Conservation (phyloP, 2,888 invertebrate genomes). For the Smittia aterrima region DNA sequence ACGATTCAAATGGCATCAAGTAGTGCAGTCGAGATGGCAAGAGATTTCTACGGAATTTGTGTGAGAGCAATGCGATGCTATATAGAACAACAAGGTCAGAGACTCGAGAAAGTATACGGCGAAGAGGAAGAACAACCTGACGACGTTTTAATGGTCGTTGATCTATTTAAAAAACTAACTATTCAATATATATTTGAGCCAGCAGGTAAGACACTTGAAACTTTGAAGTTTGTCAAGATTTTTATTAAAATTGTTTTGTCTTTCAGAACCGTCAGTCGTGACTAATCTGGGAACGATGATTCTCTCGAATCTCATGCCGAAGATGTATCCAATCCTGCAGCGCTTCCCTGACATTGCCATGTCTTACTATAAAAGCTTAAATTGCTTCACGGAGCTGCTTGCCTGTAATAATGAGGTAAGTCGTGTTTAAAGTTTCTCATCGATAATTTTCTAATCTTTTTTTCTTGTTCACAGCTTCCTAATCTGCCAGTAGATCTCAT, state of each 20-base stretch:
- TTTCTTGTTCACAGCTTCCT: no score
- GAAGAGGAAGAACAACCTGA: slow-evolving; percentile 37
- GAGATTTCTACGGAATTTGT: slow-evolving; percentile 30
- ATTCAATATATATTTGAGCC: slow-evolving; percentile 28
- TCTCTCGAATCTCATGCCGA: slow-evolving; percentile 29
- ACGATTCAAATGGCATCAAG: slow-evolving; percentile 8
- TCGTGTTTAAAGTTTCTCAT: not conserved
- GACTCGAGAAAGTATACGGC: slow-evolving; percentile 19
- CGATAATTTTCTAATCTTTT: not conserved
- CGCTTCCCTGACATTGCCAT: slow-evolving; percentile 30
- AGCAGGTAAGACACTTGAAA: slow-evolving; percentile 25
- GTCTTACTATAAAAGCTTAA: slow-evolving; percentile 32
- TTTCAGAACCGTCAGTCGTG: slow-evolving; percentile 13
- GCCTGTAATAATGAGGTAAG: slow-evolving; percentile 31
- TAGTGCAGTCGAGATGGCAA: not conserved
- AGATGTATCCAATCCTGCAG: slow-evolving; percentile 31
- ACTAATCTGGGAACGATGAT: slow-evolving; percentile 17
- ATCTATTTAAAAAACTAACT: slow-evolving; percentile 27
- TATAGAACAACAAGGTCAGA: slow-evolving; percentile 17
- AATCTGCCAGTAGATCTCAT: slow-evolving; percentile 19
- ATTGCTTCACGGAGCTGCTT: slow-evolving; percentile 25
- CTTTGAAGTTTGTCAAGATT: not conserved
- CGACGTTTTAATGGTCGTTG: slow-evolving; percentile 24
- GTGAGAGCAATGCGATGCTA: not conserved
- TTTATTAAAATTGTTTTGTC: not conserved